These are phyloP conservation scores for Australoheros scitulus DNA, from an alignment of 2,113 vertebrate species.

Conservation along the genomic window DNA sequence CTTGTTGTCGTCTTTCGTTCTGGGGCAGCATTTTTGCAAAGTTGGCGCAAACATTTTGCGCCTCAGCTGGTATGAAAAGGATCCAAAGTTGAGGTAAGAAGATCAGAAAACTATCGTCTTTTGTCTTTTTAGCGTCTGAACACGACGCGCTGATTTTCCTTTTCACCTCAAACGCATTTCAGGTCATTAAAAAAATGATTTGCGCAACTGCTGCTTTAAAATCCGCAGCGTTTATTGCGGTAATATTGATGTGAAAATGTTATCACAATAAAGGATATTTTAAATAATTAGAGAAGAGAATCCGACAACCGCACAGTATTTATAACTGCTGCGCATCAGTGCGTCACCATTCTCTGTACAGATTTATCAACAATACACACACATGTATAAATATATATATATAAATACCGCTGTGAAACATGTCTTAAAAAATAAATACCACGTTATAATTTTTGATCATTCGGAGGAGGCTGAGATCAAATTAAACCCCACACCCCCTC, in stretches of 20 bases:
- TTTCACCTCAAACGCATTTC: background rate
- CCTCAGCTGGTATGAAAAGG: background rate
- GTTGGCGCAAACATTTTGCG: conserved; percentile 13
- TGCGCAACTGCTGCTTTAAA: background rate
- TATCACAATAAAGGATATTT: background rate
- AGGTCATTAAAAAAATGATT: background rate
- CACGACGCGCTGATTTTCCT: background rate
- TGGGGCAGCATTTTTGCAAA: background rate
- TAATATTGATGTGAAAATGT: background rate
- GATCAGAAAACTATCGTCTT: rapidly evolving
- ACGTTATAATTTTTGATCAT: background rate
- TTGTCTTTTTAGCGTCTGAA: background rate
- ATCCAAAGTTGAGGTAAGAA: conserved; percentile 46
- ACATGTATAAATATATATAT: background rate
- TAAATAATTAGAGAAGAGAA: background rate
- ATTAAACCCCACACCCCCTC: background rate
- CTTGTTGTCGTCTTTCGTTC: background rate
- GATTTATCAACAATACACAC: background rate
- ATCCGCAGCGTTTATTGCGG: background rate
- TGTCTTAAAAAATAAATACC: rapidly evolving
- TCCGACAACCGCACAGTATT: background rate
- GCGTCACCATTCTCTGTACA: background rate
- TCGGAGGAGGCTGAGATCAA: background rate
- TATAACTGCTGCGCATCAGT: background rate
- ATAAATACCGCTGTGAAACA: background rate